phyloP scores from a whole-genome alignment of 2,113 vertebrate genomes.

The Rhinogobius similis region DNA sequence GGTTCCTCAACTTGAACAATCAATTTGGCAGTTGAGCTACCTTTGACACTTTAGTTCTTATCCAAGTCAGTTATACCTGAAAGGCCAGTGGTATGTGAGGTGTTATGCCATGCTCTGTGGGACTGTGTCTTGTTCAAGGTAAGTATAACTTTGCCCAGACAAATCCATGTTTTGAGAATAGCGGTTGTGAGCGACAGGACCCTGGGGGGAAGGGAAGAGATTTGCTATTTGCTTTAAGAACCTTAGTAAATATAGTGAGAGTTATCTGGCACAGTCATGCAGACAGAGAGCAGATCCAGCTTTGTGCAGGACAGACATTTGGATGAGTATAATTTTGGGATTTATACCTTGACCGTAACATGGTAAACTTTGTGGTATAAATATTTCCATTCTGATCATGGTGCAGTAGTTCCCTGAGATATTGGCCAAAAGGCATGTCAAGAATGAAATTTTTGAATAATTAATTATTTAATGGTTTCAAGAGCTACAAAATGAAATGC shows the following conservation, averaged over 20 bases:
- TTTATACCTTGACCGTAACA: too few species aligned
- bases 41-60: conserved; percentile 15
- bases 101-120: background rate
- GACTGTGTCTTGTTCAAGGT: background rate
- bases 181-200: conserved; percentile 26
- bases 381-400: too few species aligned
- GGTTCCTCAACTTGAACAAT: conserved; percentile 19
- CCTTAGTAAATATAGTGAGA: conserved; percentile 54
- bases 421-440: too few species aligned
- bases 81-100: background rate
- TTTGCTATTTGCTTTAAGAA: conserved; percentile 23
- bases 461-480: too few species aligned
- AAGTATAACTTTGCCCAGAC: conserved; percentile 25
- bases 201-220: background rate
- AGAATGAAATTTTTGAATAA: too few species aligned
- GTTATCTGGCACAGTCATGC: conserved; percentile 45
- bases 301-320: too few species aligned
- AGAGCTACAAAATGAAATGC: too few species aligned
- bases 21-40: conserved; percentile 3
- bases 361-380: too few species aligned
- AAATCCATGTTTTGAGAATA: conserved; percentile 37
- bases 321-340: too few species aligned
- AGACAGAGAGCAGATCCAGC: conserved; percentile 42
- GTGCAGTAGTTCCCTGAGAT: too few species aligned
- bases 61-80: background rate